Conservation (phyloP, 1,140 invertebrate genomes). For the Lepidotrigona ventralis region DNA sequence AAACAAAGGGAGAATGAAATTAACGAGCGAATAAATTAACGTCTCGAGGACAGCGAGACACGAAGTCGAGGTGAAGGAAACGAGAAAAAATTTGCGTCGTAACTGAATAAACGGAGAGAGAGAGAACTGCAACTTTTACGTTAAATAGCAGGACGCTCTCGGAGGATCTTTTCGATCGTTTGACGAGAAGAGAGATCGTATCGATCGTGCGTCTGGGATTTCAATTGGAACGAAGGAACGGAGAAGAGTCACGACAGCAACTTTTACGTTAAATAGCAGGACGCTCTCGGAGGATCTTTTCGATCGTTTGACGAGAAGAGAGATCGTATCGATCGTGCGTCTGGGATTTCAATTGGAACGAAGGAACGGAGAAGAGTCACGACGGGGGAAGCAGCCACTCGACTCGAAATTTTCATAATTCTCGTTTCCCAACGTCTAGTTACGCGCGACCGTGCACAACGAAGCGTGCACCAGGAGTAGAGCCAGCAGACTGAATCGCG, state of each 20-base stretch:
- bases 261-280: neutral
- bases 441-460: slow-evolving; percentile 12
- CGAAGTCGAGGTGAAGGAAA: neutral
- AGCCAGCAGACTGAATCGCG: neutral
- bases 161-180: neutral
- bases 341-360: neutral
- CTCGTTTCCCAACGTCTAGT: neutral
- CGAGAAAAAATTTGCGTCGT: neutral
- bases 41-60: neutral
- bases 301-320: neutral
- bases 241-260: no score
- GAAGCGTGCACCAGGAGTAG: neutral
- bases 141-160: neutral
- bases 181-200: no score
- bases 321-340: neutral
- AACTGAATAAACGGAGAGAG: neutral
- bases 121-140: neutral
- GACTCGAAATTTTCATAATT: slow-evolving; percentile 15
- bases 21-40: neutral
- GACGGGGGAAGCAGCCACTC: no score
- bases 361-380: neutral
- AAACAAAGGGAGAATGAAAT: neutral
- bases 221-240: neutral
- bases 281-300: neutral
- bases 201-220: neutral